Conservation (phyloP, 2,888 invertebrate genomes). For the Glaucopsyche alexis region DNA sequence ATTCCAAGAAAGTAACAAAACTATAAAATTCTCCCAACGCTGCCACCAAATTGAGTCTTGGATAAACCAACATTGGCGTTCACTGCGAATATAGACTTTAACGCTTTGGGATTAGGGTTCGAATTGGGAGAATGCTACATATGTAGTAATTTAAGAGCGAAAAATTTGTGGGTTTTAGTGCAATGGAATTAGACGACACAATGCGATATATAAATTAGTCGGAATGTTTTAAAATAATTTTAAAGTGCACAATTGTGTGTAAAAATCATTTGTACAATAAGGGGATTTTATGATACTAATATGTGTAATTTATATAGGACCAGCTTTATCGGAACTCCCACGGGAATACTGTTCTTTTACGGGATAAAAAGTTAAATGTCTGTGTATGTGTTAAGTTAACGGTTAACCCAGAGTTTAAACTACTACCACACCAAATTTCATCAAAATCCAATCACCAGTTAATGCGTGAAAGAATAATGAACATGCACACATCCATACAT, state of each 20-base stretch:
- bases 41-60: constrained; percentile 24
- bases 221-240: neutral
- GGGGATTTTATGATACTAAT: too few species aligned
- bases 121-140: neutral
- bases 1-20: constrained; percentile 17
- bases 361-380: too few species aligned
- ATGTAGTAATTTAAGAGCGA: constrained; percentile 31
- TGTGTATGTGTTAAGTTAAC: too few species aligned
- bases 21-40: constrained; percentile 13
- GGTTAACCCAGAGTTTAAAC: too few species aligned
- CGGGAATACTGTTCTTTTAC: too few species aligned
- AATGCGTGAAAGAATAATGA: too few species aligned
- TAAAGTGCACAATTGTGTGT: neutral
- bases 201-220: constrained; percentile 17
- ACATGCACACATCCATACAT: too few species aligned
- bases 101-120: neutral
- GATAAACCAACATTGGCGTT: constrained; percentile 16
- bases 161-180: constrained; percentile 47
- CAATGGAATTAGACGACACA: constrained; percentile 23
- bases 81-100: neutral
- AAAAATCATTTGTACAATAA: neutral
- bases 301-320: too few species aligned
- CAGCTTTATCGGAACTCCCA: too few species aligned
- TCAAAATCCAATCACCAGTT: too few species aligned
- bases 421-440: too few species aligned